Evolutionary conservation across 2,113 vertebrate genomes (phyloP), one percentile per base, ranked within the genome.

Genomic region (Alaudala cheleensis): DNA sequence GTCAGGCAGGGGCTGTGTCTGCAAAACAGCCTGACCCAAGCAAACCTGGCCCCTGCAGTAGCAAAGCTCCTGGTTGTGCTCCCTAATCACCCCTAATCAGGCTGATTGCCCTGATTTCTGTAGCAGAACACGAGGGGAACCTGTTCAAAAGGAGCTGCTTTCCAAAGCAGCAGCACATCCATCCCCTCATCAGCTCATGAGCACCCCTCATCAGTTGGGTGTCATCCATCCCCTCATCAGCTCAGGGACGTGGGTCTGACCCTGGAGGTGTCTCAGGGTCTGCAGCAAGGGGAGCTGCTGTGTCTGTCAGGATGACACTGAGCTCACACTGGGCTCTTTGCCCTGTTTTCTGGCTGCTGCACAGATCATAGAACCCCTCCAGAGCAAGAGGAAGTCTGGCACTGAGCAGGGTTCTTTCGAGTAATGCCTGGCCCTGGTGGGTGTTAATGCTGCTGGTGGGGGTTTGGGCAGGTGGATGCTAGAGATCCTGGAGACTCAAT

Each of bases 311-410:
- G 77, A 60, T 71, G 61, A 21, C 54, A 42, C 65, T 89, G 66
- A 81, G 65, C 64, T 94, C 85, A 71, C 31, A 3, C 10, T 66
- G 88, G 85, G 83, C 80, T 84, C 28, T 25, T 69, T 95, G 91
- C 87, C 90, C 80, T 87, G 20, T 82, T 93, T 95, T 82, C 77
- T 95, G 93, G 90, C 76, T 92, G 77, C 77, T 81, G 14, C 16
- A 71, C 77, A 57, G 69, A 76, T 86, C 74, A 90, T 3, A 81
- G 66, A 76, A 69, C 76, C 79, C 92, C 92, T 90, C 72, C 49
- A 24, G 93, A 83, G 92, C 31, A 1, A 1, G 51, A 83, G 82
- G 40, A 95, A 81, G 65, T 77, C 88, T 96, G 92, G 76, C 79
- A 83, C 23, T 2, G 8, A 93, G 69, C 60, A 57, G 88, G 80